Evolutionary conservation across 1,140 invertebrate genomes (phyloP), one percentile per base, ranked within the genome.

Genomic region (Probaryconus sp.): DNA sequence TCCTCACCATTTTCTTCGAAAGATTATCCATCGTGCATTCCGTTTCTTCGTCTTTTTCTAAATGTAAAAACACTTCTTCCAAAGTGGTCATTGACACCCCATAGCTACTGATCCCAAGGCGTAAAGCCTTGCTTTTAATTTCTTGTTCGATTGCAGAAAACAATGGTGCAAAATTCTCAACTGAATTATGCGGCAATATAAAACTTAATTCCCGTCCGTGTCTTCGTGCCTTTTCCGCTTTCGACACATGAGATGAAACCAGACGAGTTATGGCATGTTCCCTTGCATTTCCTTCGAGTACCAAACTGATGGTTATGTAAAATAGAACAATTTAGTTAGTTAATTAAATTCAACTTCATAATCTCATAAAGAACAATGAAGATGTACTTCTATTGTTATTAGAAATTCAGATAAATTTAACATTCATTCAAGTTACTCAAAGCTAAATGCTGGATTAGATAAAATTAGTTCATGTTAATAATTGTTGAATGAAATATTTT

Each of bases 31-130:
- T 89, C 3, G 89, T 89, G 47, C 84, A 88, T 45, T 90, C 92
- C 0, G 90, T 89, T 31, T 92, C 92, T 26, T 90, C 92, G 55
- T 92, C 91, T 35, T 92, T 91, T 83, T 94, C 93, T 37, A 95
- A 78, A 76, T 93, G 93, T 26, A 96, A 87, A 37, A 92, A 92
- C 14, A 91, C 96, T 83, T 98, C 96, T 85, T 98, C 96, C 51
- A 98, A 84, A 0, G 96, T 96, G 9, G 96, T 97, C 93, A 97
- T 97, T 16, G 96, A 97, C 0, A 98, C 93, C 0, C 96, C 96
- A 83, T 96, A 97, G 79, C 93, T 96, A 60, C 91, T 92, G 45
- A 97, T 93, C 13, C 93, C 93, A 9, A 93, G 83, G 51, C 90
- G 86, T 26, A 89, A 89, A 3, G 87, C 85, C 72, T 89, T 89